Evolutionary conservation across 2,113 vertebrate species (phyloP).

Genomic region (Caranx ignobilis): DNA sequence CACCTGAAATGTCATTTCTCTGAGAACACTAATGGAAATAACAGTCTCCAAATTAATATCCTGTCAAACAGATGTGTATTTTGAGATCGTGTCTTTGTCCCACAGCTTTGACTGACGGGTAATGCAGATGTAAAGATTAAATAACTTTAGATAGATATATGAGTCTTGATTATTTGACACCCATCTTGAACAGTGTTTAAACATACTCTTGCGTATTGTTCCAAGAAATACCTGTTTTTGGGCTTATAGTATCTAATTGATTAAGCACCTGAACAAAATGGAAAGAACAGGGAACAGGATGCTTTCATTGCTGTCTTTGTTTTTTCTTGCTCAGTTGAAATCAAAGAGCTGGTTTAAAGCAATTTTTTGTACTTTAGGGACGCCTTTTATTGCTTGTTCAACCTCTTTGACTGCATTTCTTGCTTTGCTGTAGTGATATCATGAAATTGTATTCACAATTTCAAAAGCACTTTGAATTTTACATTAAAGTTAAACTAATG

Average conservation of each 20-base stretch:
- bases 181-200: constrained; percentile 43
- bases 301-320: not conserved
- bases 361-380: not conserved
- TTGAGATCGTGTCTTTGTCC: constrained; percentile 27
- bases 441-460: not conserved
- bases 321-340: not conserved
- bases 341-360: not conserved
- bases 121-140: constrained; percentile 54
- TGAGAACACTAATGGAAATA: constrained; percentile 52
- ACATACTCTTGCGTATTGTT: constrained; percentile 31
- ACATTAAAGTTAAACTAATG: not conserved
- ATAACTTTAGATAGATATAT: constrained; percentile 39
- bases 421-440: not conserved
- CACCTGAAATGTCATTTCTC: constrained; percentile 22
- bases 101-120: constrained; percentile 37
- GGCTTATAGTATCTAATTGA: constrained; percentile 18
- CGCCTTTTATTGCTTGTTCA: not conserved
- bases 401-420: not conserved
- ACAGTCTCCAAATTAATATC: constrained; percentile 56
- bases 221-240: constrained; percentile 35
- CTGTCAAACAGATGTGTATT: constrained; percentile 60
- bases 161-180: constrained; percentile 33
- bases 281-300: not conserved
- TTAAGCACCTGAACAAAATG: constrained; percentile 38
- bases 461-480: not conserved